Base-by-base conservation (phyloP, 2,888 invertebrate species). In the Lamellibrachia columna region DNA sequence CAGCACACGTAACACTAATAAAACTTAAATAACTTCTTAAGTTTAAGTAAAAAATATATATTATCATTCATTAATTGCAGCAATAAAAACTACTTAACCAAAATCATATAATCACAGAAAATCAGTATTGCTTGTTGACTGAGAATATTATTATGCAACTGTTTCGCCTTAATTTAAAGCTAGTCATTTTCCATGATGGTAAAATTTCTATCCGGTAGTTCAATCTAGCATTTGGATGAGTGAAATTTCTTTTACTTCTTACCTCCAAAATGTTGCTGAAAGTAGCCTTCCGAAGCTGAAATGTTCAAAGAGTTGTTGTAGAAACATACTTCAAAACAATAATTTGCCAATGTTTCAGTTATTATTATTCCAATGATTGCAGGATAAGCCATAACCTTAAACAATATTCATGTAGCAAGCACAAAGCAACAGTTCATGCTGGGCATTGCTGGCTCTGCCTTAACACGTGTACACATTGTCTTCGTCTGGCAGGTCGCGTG, bases 251-350 rank as follows among this genome's bases (percentile, higher is more conserved):
- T 75, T 75, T 22, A 75, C 22, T 75, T 75, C 75, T 75, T 75
- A 75, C 75, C 75, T 75, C 75, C 75, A 75, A 75, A 75, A 75
- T 75, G 75, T 75, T 75, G 75, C n/a, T 75, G 22, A 75, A 75
- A 75, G 75, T 75, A 75, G n/a, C 75, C 75, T 15, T 3, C 75
- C 75, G 75, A 15, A 22, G 3, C 75, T 75, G 75, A 75, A 75
- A 75, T 15, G 7, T 11, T 22, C 75, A 75, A 75, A 11, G 22
- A 75, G 75, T 75, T 75, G n/a, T n/a, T 75, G 75, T 75, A 75
- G 75, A 6, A 75, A 22, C 75, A 75, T 15, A 75, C 7, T 2
- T 75, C 22, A 75, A 75, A 22, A 22, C 75, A 22, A 6, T 75
- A 75, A 22, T 22, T 75, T 75, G 75, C n/a, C 6, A 75, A 11